phyloP scores from a whole-genome alignment of 2,888 invertebrate genomes.

The Priapulus caudatus region DNA sequence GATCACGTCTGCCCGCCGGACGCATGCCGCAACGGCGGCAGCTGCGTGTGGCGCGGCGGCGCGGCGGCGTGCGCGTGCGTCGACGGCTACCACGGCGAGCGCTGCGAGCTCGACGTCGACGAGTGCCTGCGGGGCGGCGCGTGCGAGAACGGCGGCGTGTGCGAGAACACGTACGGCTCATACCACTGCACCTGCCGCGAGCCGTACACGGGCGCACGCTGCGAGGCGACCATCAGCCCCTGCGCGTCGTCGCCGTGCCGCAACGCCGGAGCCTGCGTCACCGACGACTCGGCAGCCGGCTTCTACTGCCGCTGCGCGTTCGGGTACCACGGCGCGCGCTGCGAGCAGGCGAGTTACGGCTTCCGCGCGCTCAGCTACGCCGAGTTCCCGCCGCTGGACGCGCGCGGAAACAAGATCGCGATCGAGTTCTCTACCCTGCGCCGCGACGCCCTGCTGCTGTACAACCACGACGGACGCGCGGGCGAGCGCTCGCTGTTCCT shows the following conservation, averaged over 20 bases:
- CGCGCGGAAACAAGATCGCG: slow-evolving; percentile 78
- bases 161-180: slow-evolving; percentile 64
- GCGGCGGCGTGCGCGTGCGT: slow-evolving; percentile 63
- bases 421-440: slow-evolving; percentile 78
- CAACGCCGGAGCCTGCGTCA: slow-evolving; percentile 64
- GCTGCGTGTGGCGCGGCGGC: not conserved
- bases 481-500: slow-evolving; percentile 76
- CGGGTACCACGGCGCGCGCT: slow-evolving; percentile 72
- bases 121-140: slow-evolving; percentile 44
- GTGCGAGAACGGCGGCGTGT: slow-evolving; percentile 81
- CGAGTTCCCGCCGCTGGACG: slow-evolving; percentile 71
- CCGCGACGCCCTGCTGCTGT: slow-evolving; percentile 69
- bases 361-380: slow-evolving; percentile 79
- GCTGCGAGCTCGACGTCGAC: slow-evolving; percentile 58
- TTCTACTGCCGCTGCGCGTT: slow-evolving; percentile 66
- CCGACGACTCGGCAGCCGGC: slow-evolving; percentile 50
- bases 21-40: not conserved
- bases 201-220: slow-evolving; percentile 78
- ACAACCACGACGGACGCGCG: slow-evolving; percentile 77
- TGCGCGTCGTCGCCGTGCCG: slow-evolving; percentile 87
- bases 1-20: slow-evolving; percentile 32
- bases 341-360: slow-evolving; percentile 77
- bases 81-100: slow-evolving; percentile 60
- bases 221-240: slow-evolving; percentile 70
- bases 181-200: slow-evolving; percentile 84